Evolutionary conservation across 2,113 vertebrate species (phyloP).

Genomic region (Sturnira hondurensis): DNA sequence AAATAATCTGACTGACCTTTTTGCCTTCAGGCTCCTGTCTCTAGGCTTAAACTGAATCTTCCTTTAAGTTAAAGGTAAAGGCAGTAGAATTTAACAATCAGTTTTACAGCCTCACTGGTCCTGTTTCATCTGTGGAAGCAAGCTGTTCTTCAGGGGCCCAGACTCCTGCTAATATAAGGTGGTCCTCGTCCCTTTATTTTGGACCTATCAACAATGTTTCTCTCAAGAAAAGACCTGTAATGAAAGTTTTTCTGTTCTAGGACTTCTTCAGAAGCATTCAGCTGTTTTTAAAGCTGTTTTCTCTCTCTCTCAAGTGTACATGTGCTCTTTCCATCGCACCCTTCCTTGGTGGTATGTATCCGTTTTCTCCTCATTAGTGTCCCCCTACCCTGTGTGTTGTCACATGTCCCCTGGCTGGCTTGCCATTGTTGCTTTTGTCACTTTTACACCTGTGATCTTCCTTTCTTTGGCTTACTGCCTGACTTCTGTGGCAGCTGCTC

Average conservation of each 20-base stretch:
- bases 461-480: conserved; percentile 52
- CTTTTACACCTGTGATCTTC: conserved; percentile 37
- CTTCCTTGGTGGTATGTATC: background rate
- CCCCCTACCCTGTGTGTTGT: conserved; percentile 28
- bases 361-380: conserved; percentile 5
- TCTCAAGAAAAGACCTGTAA: background rate
- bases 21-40: background rate
- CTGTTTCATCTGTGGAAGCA: background rate
- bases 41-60: background rate
- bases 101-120: background rate
- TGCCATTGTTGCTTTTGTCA: conserved; percentile 41
- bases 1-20: background rate
- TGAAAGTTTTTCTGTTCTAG: background rate
- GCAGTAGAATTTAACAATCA: background rate
- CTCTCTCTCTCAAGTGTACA: background rate
- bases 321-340: background rate
- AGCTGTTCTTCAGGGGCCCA: background rate
- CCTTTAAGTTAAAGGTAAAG: background rate
- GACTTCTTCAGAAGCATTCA: background rate
- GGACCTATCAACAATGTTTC: background rate
- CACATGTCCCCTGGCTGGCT: conserved; percentile 33
- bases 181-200: background rate
- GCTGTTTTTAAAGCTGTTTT: background rate
- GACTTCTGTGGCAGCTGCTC: conserved; percentile 39
- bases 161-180: background rate